Percentiles rank a stretch among this genome's conserved stretches.
Conservation (phyloP, 1,140 invertebrate genomes). For the Bombus confusus region DNA sequence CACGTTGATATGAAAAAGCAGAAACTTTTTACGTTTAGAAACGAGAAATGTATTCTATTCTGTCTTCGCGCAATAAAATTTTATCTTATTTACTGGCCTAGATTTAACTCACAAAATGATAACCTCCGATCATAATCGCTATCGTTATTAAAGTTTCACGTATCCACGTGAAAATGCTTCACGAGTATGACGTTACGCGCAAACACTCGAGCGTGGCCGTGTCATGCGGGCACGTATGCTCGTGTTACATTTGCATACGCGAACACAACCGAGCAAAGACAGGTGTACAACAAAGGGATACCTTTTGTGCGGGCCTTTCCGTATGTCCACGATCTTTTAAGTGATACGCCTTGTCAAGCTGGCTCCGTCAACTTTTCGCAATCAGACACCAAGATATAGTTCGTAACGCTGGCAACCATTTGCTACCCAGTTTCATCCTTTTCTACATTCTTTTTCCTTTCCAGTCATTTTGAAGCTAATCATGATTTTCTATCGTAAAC, state of each 20-base stretch:
- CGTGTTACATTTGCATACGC: slow-evolving; percentile 13
- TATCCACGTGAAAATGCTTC: slow-evolving; percentile 8
- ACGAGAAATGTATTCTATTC: background rate
- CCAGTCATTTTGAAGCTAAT: background rate
- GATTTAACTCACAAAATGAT: background rate
- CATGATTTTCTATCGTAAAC: background rate
- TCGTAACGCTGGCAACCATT: background rate
- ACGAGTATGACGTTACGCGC: background rate
- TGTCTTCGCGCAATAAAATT: background rate
- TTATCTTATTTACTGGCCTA: background rate
- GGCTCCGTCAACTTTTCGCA: slow-evolving; percentile 38
- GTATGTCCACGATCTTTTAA: slow-evolving; percentile 32
- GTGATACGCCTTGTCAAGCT: slow-evolving; percentile 27
- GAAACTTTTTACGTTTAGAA: background rate
- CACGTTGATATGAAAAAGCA: too few species aligned
- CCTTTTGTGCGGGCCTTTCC: slow-evolving; percentile 48
- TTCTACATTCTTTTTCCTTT: background rate
- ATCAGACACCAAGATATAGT: slow-evolving; percentile 25
- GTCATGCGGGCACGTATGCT: slow-evolving; percentile 8
- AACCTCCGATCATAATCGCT: background rate
- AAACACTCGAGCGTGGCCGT: background rate
- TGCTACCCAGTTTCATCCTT: background rate
- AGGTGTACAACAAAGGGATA: slow-evolving; percentile 53
- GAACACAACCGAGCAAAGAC: background rate
- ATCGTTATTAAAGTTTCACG: background rate